A percentile compares a stretch with the other conserved stretches of the same genome.
phyloP scores from a whole-genome alignment of 2,797 vertebrate species.

The Todus mexicanus region DNA sequence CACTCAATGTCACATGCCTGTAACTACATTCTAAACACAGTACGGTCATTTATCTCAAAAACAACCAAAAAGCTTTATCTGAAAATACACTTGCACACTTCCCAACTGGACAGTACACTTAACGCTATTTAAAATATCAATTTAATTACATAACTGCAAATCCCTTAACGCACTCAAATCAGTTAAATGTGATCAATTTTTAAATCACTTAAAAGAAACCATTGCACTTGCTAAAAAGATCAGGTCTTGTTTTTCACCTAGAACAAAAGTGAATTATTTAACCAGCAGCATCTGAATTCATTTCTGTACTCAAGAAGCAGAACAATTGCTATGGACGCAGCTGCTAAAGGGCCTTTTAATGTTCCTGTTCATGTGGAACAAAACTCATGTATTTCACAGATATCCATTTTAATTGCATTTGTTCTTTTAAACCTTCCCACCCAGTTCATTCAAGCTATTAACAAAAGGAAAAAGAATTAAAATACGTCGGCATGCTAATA shows the following conservation, averaged over 20 bases:
- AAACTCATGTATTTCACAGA: background rate
- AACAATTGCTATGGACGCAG: constrained; percentile 1
- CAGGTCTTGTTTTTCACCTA: background rate
- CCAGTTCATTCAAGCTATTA: background rate
- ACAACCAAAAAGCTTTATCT: background rate
- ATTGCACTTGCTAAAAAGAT: background rate
- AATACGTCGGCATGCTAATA: background rate
- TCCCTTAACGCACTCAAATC: background rate
- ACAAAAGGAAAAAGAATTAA: background rate
- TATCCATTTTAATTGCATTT: background rate
- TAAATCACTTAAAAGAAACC: background rate
- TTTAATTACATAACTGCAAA: constrained; percentile 13
- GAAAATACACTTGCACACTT: background rate
- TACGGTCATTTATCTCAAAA: background rate
- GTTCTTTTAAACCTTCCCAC: background rate
- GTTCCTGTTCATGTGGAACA: background rate
- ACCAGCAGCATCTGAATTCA: background rate
- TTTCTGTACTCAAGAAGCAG: background rate
- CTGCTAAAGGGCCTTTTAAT: background rate
- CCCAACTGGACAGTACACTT: background rate
- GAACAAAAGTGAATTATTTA: background rate
- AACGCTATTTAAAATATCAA: background rate
- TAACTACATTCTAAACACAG: background rate
- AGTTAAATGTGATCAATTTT: background rate
- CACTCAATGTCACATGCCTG: background rate